Base-by-base conservation (phyloP, 2,113 vertebrate genomes). In the Microtus richardsoni region DNA sequence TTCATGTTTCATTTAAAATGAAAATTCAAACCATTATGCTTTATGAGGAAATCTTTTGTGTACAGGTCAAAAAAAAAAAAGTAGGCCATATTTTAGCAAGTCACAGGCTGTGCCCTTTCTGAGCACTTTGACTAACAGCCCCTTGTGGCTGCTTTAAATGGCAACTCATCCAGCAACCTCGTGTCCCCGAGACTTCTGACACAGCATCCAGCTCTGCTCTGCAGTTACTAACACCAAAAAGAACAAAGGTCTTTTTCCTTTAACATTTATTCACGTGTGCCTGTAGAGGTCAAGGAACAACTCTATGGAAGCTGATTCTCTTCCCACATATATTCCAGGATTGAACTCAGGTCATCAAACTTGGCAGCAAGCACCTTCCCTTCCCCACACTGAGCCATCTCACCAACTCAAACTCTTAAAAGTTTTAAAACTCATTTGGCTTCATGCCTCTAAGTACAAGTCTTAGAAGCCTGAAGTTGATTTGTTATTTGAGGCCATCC, bases 1-100 rank as follows among this genome's bases (percentile, higher is more conserved):
- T 90, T 28, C 80, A n/a, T 11, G 21, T 94, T 94, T 93, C 39
- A 77, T 70, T 78, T 94, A 44, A 96, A 96, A 73, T 91, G 66
- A 95, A 93, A 89, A 88, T 8, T 70, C 75, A 96, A 88, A 54
- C 78, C 22, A 54, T 12, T 58, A 58, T 73, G 10, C 90, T 88
- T 92, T 89, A 88, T 73, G 78, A 44, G 16, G 36, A 90, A 77
- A 14, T 70, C 33, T 30, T 71, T 71, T 87, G 14, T 47, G 9
- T 49, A 70, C 7, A 44, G 30, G 49, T n/a, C 30, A 49, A 68
- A 91, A n/a, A 70, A 54, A 39, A 39, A 66, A 52, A 91, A n/a
- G 12, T n/a, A 75, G 82, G 30, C 28, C 22, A 6, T 64, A 70
- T 83, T 33, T 70, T 85, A 13, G 22, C n/a, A 96, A 84, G 74